Conservation (phyloP, 2,888 invertebrate species). For the Pyrrhosoma nymphula region DNA sequence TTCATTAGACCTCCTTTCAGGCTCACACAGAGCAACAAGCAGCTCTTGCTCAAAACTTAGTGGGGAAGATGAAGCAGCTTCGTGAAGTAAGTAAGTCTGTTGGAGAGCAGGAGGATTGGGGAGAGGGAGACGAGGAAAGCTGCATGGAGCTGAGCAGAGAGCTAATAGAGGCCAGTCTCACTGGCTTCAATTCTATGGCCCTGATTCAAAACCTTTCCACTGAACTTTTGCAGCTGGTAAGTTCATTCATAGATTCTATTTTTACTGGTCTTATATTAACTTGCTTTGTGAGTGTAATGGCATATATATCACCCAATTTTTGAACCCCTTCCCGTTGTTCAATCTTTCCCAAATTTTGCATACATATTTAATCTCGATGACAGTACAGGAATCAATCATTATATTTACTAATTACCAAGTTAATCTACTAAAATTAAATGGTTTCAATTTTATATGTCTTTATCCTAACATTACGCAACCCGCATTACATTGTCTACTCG, state of each 20-base stretch:
- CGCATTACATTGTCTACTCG: too few species aligned
- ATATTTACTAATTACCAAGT: too few species aligned
- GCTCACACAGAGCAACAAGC: slow-evolving; percentile 76
- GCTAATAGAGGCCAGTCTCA: background rate
- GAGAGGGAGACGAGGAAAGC: background rate
- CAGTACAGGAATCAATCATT: too few species aligned
- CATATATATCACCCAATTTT: too few species aligned
- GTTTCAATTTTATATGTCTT: too few species aligned
- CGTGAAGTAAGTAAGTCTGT: slow-evolving; percentile 76
- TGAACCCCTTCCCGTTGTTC: too few species aligned
- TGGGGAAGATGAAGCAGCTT: slow-evolving; percentile 77
- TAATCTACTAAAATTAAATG: too few species aligned
- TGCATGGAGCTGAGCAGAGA: background rate
- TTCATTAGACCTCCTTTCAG: slow-evolving; percentile 75
- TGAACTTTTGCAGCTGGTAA: slow-evolving; percentile 77
- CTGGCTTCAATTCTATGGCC: slow-evolving; percentile 74
- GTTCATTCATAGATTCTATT: slow-evolving; percentile 14
- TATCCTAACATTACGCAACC: too few species aligned
- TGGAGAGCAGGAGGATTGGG: slow-evolving; percentile 34
- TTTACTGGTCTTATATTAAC: too few species aligned
- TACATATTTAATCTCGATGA: too few species aligned
- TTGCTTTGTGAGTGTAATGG: too few species aligned
- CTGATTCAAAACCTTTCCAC: slow-evolving; percentile 77
- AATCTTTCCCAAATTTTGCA: too few species aligned
- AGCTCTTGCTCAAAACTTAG: slow-evolving; percentile 76